phyloP scores from a whole-genome alignment of 2,113 vertebrate species.

The Corydoras sp. region DNA sequence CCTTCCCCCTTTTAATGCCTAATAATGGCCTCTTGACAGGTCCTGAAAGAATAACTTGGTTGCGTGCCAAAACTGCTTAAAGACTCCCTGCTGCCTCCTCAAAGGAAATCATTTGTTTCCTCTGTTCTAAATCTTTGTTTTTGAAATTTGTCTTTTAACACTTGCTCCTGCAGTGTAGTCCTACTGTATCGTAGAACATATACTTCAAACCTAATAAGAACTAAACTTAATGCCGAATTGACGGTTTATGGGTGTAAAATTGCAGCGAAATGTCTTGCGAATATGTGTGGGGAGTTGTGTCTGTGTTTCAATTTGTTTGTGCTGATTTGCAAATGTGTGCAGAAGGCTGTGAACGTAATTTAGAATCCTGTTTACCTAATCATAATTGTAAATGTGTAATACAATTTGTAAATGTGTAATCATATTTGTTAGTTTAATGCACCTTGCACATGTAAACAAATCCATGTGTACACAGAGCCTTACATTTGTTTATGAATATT shows the following conservation, averaged over 20 bases:
- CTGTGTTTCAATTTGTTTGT: too few relatives aligned
- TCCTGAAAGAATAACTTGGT: conserved; percentile 41
- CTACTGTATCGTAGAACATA: conserved; percentile 3
- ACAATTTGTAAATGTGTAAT: too few relatives aligned
- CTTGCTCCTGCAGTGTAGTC: neutral
- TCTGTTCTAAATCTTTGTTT: conserved; percentile 33
- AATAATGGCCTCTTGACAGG: conserved; percentile 42
- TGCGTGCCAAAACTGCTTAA: conserved; percentile 32
- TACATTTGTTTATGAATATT: too few relatives aligned
- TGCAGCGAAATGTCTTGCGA: too few relatives aligned
- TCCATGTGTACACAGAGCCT: too few relatives aligned
- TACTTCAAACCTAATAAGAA: neutral
- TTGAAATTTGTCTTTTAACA: conserved; percentile 21
- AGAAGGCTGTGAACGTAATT: too few relatives aligned
- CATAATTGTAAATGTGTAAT: too few relatives aligned
- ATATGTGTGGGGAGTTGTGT: too few relatives aligned
- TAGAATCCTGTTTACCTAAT: too few relatives aligned
- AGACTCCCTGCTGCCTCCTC: conserved; percentile 30
- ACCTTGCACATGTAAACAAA: too few relatives aligned
- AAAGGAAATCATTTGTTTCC: conserved; percentile 31
- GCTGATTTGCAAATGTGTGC: too few relatives aligned
- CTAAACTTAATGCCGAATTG: neutral
- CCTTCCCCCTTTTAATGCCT: conserved; percentile 22
- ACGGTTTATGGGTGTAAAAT: neutral
- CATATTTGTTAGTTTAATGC: too few relatives aligned